Percentiles rank a stretch among this genome's conserved stretches.
These are phyloP conservation scores for Leucania comma DNA, from an alignment of 2,888 invertebrate genomes.

Conservation along the genomic window DNA sequence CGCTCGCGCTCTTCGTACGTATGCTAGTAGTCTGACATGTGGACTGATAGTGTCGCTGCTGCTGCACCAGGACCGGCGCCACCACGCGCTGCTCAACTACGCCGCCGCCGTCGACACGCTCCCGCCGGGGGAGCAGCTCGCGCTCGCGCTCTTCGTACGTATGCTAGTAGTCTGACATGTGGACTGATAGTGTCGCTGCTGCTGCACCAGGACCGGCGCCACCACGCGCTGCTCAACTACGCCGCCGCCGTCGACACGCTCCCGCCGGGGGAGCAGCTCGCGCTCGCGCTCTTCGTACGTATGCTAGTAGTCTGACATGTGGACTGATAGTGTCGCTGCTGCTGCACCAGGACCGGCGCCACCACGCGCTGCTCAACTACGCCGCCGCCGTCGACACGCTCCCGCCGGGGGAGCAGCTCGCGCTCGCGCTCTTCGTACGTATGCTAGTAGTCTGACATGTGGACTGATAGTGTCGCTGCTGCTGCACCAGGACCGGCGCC, in stretches of 20 bases:
- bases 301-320: neutral
- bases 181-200: neutral
- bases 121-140: conserved; percentile 1
- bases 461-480: conserved; percentile 76
- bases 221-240: conserved; percentile 97
- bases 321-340: conserved; percentile 92
- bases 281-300: conserved; percentile 93
- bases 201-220: conserved; percentile 95
- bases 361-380: conserved; percentile 97
- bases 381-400: conserved; percentile 95
- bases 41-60: neutral
- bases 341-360: conserved; percentile 96
- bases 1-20: conserved; percentile 92
- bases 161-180: neutral
- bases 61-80: conserved; percentile 8
- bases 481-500: conserved; percentile 93
- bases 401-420: conserved; percentile 93
- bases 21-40: neutral
- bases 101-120: neutral
- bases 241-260: conserved; percentile 95
- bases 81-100: conserved; percentile 4
- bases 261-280: conserved; percentile 93
- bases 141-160: conserved; percentile 14
- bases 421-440: conserved; percentile 93
- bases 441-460: neutral